Evolutionary conservation across 2,797 vertebrate genomes (phyloP), one percentile per base, ranked within the genome.

Genomic region (Rhodeus uyekii): DNA sequence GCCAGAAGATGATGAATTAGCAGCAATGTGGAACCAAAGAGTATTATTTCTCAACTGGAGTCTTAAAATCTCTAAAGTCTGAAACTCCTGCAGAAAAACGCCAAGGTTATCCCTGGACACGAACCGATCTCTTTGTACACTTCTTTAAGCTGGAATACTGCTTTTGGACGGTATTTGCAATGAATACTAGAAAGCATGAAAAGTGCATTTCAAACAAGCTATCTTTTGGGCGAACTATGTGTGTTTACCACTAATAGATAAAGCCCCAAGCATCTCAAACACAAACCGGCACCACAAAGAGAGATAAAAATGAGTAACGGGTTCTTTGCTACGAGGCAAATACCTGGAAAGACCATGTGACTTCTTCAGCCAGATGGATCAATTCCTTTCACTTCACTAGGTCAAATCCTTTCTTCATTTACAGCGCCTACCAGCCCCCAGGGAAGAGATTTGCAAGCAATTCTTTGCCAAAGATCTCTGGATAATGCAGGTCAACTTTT

Each of bases 1-100:
- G 89, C 90, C 76, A 85, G 88, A 88, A 86, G 81, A 88, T 85
- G 86, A 87, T 87, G 85, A 87, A 87, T 87, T 79, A 85, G 69
- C 85, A 90, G 86, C 76, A 84, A 68, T 79, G 58, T 18, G 64
- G 73, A 84, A 67, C 68, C 82, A 50, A 44, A 67, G 60, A 48
- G 32, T 58, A 22, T 5, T 71, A 72, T 81, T 74, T 80, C 84
- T 81, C 65, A 44, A 60, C 27, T 76, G 18, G 39, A 55, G 46
- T 50, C 63, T 79, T 55, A 68, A 78, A 61, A 83, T 68, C 55
- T 18, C n/a, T n/a, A n/a, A 65, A 29, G 44, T 79, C 55, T 69
- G 19, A 82, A 65, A 50, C 50, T 80, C 60, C 4, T 48, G 22
- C 24, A 83, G 46, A 67, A 42, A 16, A 32, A 48, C 16, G 55